These are phyloP conservation scores for Tapera naevia DNA, from an alignment of 2,797 vertebrate species.

Conservation along the genomic window DNA sequence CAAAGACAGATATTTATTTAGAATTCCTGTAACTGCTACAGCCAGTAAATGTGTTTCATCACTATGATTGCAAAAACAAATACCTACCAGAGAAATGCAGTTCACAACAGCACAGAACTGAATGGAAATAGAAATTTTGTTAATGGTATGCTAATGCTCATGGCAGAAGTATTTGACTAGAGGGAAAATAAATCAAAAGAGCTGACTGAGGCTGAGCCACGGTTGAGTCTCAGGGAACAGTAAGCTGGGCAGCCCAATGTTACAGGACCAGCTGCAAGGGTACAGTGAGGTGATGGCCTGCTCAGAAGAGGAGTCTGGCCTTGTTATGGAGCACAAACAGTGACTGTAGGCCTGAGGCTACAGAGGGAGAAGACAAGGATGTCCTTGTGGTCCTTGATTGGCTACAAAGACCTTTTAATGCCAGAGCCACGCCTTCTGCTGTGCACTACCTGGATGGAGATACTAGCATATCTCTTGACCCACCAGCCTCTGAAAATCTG, in stretches of 20 bases:
- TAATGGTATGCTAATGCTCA: background rate
- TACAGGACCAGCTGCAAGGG: background rate
- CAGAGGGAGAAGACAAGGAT: background rate
- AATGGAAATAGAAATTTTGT: conserved; percentile 35
- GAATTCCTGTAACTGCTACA: conserved; percentile 63
- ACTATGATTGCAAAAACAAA: conserved; percentile 64
- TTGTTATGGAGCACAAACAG: background rate
- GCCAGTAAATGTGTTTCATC: conserved; percentile 62
- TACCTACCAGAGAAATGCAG: conserved; percentile 48
- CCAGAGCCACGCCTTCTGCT: background rate
- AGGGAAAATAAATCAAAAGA: conserved; percentile 17
- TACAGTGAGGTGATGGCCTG: background rate
- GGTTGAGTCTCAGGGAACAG: background rate
- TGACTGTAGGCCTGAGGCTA: background rate
- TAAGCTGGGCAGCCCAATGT: background rate
- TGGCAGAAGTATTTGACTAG: conserved; percentile 5
- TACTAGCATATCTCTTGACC: background rate
- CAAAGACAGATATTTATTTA: conserved; percentile 62
- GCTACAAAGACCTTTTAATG: background rate
- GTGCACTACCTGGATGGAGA: background rate
- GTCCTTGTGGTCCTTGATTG: background rate
- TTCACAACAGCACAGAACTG: conserved; percentile 37
- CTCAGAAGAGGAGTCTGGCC: background rate
- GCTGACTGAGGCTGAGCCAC: background rate
- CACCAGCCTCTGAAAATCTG: background rate